Percentiles rank a stretch among this genome's conserved stretches.
Evolutionary conservation across 2,113 vertebrate species (phyloP).

Genomic region (Chaetodon auriga): DNA sequence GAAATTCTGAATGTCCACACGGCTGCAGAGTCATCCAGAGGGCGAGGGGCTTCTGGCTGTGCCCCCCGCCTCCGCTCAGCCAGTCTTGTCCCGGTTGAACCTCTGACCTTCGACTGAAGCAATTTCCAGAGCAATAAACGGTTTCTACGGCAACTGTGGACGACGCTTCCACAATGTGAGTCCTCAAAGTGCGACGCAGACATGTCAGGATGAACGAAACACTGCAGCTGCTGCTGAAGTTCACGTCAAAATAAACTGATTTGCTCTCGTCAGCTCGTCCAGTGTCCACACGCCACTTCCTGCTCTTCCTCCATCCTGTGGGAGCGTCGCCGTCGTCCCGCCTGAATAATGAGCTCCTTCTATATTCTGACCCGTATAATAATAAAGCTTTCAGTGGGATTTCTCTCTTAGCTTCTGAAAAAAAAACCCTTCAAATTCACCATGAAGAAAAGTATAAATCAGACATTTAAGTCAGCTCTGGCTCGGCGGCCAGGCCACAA

Average conservation of each 20-base stretch:
- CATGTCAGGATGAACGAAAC: neutral
- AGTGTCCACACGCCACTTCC: neutral
- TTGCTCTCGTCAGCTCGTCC: too few relatives aligned
- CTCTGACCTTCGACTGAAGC: slow-evolving; percentile 80
- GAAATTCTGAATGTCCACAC: slow-evolving; percentile 86
- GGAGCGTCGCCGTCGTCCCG: neutral
- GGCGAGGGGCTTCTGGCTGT: slow-evolving; percentile 73
- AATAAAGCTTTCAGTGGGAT: slow-evolving; percentile 85
- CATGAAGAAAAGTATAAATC: slow-evolving; percentile 95
- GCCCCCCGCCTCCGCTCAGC: slow-evolving; percentile 45
- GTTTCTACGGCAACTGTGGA: slow-evolving; percentile 66
- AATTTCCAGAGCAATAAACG: slow-evolving; percentile 85
- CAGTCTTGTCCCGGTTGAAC: slow-evolving; percentile 70
- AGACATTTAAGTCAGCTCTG: slow-evolving; percentile 87
- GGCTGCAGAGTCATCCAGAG: slow-evolving; percentile 82
- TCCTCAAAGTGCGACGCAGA: neutral
- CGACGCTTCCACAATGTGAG: slow-evolving; percentile 19
- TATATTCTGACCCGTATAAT: slow-evolving; percentile 77
- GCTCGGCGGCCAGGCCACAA: slow-evolving; percentile 80
- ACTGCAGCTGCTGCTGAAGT: neutral
- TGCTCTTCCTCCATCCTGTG: neutral
- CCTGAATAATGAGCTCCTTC: slow-evolving; percentile 69
- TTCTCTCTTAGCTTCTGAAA: slow-evolving; percentile 68
- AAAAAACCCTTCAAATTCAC: slow-evolving; percentile 84
- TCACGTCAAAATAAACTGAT: neutral